Evolutionary conservation across 1,140 invertebrate genomes (phyloP), one percentile per base, ranked within the genome.

Genomic region (Orussus abietinus): DNA sequence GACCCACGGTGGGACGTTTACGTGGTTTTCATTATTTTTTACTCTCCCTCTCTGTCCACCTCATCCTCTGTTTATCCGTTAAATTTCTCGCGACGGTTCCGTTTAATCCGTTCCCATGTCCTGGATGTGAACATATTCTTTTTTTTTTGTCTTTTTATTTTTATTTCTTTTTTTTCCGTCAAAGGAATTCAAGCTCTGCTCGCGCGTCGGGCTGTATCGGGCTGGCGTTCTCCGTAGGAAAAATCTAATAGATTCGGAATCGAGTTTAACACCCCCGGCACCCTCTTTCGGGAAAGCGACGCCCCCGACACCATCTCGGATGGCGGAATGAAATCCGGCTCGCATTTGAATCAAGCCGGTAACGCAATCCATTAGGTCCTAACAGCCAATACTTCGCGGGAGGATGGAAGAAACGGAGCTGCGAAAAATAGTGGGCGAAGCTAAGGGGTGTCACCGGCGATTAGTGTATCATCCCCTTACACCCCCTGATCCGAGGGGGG

Each of bases 321-420:
- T 29, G 22, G 29, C 33, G 37, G 45, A 64, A 62, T 64, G 61
- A 69, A 72, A 72, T 70, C 65, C 61, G 62, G 64, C 67, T 72
- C 69, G 64, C 64, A 68, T 70, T 66, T 68, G 66, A 70, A 72
- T 72, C 64, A 72, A 38, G 57, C 56, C 59, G 40, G 62, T 72
- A 68, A 72, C 61, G 58, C 58, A 70, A 72, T 72, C 69, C 66
- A 72, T 72, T 72, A 70, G 67, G 42, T 46, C 49, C 57, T 66
- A 72, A 72, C 65, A 70, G 62, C 66, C 66, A 70, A 69, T 72
- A 63, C 60, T 62, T 56, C 47, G 37, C 38, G 44, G 11, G 33
- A 46, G 45, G 34, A 55, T 31, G 37, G 49, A 62, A 55, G 42
- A 29, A 58, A 50, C 55, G 42, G 42, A 50, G 31, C 33, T 17